Conservation (phyloP, 2,888 invertebrate genomes). For the Dioctria linearis region DNA sequence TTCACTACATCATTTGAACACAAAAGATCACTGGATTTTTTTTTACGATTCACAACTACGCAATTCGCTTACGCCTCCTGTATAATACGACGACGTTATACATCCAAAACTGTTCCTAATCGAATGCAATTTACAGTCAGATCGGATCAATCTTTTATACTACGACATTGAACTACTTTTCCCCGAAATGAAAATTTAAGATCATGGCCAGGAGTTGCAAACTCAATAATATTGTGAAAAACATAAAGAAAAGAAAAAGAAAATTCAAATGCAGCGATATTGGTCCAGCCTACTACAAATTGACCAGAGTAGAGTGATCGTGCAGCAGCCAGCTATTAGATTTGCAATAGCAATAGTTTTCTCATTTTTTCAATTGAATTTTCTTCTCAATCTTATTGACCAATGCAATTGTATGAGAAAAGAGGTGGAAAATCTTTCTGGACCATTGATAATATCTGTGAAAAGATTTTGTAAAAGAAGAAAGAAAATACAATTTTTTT, state of each 20-base stretch:
- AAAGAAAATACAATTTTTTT: not conserved
- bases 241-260: conserved; percentile 16
- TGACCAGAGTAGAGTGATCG: not conserved
- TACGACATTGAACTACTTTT: conserved; percentile 53
- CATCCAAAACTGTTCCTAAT: not conserved
- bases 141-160: conserved; percentile 12
- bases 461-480: not conserved
- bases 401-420: not conserved
- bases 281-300: not conserved
- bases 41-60: too few species aligned
- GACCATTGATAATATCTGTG: not conserved
- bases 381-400: not conserved
- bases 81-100: too few species aligned
- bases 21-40: not conserved
- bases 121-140: conserved; percentile 22
- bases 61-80: too few species aligned
- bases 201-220: not conserved
- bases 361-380: conserved; percentile 2
- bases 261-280: not conserved
- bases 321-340: not conserved
- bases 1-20: not conserved
- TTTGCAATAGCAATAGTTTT: not conserved
- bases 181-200: conserved; percentile 35
- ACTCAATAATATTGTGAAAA: conserved; percentile 4
- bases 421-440: conserved; percentile 17